phyloP scores from a whole-genome alignment of 1,140 invertebrate genomes.

The Drosophila mojavensis region DNA sequence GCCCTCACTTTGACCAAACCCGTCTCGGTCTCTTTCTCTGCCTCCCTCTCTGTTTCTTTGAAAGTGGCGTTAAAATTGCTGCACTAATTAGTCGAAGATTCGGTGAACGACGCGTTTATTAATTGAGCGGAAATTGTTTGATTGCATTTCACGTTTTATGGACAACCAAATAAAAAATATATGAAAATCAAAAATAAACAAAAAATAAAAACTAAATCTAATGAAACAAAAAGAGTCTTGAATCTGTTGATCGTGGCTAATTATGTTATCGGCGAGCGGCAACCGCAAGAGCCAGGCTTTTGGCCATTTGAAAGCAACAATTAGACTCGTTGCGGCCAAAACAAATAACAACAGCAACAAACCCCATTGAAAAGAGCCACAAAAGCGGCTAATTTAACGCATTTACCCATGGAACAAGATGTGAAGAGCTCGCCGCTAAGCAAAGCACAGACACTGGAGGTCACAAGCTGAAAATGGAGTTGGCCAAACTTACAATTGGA shows the following conservation, averaged over 20 bases:
- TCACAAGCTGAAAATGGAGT: not conserved
- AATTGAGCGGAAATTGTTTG: constrained; percentile 77
- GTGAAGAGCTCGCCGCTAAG: constrained; percentile 26
- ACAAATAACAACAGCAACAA: constrained; percentile 26
- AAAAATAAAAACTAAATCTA: not conserved
- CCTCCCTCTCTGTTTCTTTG: not conserved
- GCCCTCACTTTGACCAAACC: too few relatives aligned
- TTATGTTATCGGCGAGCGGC: constrained; percentile 39
- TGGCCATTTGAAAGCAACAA: constrained; percentile 32
- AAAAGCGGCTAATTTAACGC: constrained; percentile 79
- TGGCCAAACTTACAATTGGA: not conserved
- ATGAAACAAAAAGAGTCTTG: not conserved
- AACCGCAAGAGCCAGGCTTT: constrained; percentile 43
- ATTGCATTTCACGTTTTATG: constrained; percentile 43
- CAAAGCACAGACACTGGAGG: constrained; percentile 7
- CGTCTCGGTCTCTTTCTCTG: not conserved
- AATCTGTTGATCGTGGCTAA: constrained; percentile 21
- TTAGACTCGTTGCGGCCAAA: constrained; percentile 31
- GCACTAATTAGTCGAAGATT: constrained; percentile 69
- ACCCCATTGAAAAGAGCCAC: constrained; percentile 33
- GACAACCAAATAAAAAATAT: constrained; percentile 20
- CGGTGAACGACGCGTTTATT: constrained; percentile 43
- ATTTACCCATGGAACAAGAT: constrained; percentile 63
- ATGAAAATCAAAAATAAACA: not conserved
- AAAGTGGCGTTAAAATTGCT: constrained; percentile 49